Conservation (phyloP, 1,140 invertebrate genomes). For the Macrotrachela quadricornifera region DNA sequence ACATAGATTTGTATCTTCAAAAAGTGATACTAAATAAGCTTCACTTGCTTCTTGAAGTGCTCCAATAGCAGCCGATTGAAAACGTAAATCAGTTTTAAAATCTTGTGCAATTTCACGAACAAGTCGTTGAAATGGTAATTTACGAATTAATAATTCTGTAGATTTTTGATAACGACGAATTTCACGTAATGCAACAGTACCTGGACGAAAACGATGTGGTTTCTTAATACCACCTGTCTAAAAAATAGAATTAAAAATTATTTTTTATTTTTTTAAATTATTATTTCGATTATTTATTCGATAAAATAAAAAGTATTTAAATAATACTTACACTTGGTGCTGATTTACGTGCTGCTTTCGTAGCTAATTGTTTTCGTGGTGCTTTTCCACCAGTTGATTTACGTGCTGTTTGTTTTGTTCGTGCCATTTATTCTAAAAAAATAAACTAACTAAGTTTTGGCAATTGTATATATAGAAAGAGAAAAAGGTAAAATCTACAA, state of each 20-base stretch:
- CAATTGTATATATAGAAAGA: no score
- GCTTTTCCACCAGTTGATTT: slow-evolving; percentile 46
- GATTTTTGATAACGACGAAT: slow-evolving; percentile 63
- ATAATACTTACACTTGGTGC: no score
- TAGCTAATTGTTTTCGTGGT: slow-evolving; percentile 61
- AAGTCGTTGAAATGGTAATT: slow-evolving; percentile 59
- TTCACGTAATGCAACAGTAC: slow-evolving; percentile 60
- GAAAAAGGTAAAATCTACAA: no score
- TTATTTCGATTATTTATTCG: no score
- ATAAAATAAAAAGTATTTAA: no score
- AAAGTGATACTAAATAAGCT: slow-evolving; percentile 61
- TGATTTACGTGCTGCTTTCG: slow-evolving; percentile 52
- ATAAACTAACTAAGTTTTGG: no score
- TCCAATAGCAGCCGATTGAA: slow-evolving; percentile 35
- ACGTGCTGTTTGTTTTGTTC: slow-evolving; percentile 63
- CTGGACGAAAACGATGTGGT: slow-evolving; percentile 39
- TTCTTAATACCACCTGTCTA: slow-evolving; percentile 38
- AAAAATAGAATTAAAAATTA: no score
- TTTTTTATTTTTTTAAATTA: no score
- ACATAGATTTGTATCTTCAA: slow-evolving; percentile 74
- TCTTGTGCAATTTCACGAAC: slow-evolving; percentile 66
- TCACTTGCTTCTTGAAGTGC: slow-evolving; percentile 52
- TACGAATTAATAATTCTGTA: slow-evolving; percentile 54
- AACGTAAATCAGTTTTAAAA: slow-evolving; percentile 39
- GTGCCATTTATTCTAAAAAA: slow-evolving; percentile 46